These are phyloP conservation scores for Daubentonia madagascariensis DNA, from an alignment of 2,113 vertebrate species.

Conservation along the genomic window DNA sequence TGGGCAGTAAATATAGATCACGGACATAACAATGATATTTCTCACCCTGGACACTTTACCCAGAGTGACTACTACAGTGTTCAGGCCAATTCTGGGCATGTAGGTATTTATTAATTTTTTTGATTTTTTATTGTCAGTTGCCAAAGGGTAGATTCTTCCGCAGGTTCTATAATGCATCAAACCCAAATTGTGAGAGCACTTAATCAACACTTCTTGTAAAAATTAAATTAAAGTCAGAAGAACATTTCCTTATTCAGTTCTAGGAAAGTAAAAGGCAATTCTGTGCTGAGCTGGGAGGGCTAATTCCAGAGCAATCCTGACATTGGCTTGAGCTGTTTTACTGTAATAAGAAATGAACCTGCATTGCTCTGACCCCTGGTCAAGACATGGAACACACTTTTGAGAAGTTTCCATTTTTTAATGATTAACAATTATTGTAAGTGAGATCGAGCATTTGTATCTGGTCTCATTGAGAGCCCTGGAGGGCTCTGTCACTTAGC, in stretches of 20 bases:
- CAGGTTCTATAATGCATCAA: background rate
- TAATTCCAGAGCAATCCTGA: background rate
- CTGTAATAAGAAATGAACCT: background rate
- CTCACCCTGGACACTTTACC: background rate
- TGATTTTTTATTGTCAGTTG: background rate
- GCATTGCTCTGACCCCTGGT: background rate
- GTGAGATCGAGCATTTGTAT: background rate
- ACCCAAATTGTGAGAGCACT: background rate
- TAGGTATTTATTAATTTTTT: background rate
- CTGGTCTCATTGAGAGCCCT: background rate
- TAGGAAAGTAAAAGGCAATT: background rate
- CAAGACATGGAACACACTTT: background rate
- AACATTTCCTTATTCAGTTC: background rate
- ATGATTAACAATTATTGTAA: background rate
- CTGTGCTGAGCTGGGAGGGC: background rate
- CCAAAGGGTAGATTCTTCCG: background rate
- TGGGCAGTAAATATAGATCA: background rate
- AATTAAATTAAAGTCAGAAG: background rate
- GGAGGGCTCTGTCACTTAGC: background rate
- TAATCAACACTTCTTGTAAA: background rate
- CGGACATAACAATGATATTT: background rate
- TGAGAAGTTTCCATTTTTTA: background rate
- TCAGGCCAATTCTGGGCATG: background rate
- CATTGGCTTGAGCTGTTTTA: background rate
- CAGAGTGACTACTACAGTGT: background rate